Percentiles rank a stretch among this genome's conserved stretches.
Evolutionary conservation across 2,797 vertebrate species (phyloP).

Genomic region (Danio kyathit): DNA sequence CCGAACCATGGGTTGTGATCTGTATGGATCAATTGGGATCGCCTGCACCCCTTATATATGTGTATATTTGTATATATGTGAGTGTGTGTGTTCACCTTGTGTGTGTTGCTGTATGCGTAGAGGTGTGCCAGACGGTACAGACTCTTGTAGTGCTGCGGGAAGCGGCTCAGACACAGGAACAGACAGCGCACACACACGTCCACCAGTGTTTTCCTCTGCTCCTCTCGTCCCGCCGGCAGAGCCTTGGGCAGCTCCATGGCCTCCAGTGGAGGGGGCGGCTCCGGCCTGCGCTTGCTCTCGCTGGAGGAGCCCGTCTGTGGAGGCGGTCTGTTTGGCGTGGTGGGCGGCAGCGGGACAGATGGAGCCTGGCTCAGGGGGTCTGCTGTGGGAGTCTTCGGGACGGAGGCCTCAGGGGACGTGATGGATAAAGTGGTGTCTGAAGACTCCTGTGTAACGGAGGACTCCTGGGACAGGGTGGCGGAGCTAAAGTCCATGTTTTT

Average conservation of each 20-base stretch:
- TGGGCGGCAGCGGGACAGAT: slow-evolving; percentile 57
- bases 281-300: slow-evolving; percentile 83
- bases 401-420: slow-evolving; percentile 62
- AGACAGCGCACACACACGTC: slow-evolving; percentile 90
- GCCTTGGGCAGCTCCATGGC: slow-evolving; percentile 83
- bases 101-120: slow-evolving; percentile 90
- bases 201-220: slow-evolving; percentile 89
- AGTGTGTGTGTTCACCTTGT: slow-evolving; percentile 80
- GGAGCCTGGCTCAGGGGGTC: slow-evolving; percentile 57
- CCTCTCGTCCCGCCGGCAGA: slow-evolving; percentile 82
- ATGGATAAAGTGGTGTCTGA: slow-evolving; percentile 74
- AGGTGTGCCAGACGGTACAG: slow-evolving; percentile 95
- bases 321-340: slow-evolving; percentile 44
- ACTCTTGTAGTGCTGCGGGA: slow-evolving; percentile 99
- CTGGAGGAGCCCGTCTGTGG: slow-evolving; percentile 58
- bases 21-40: too few relatives aligned
- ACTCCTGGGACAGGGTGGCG: slow-evolving; percentile 64
- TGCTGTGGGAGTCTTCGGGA: slow-evolving; percentile 31
- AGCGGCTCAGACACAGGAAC: slow-evolving; percentile 93
- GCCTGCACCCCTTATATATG: too few relatives aligned
- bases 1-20: too few relatives aligned
- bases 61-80: too few relatives aligned
- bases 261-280: slow-evolving; percentile 73
- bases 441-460: slow-evolving; percentile 73
- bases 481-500: slow-evolving; percentile 56